These are phyloP conservation scores for Myripristis murdjan DNA, from an alignment of 2,797 vertebrate genomes.

Conservation along the genomic window DNA sequence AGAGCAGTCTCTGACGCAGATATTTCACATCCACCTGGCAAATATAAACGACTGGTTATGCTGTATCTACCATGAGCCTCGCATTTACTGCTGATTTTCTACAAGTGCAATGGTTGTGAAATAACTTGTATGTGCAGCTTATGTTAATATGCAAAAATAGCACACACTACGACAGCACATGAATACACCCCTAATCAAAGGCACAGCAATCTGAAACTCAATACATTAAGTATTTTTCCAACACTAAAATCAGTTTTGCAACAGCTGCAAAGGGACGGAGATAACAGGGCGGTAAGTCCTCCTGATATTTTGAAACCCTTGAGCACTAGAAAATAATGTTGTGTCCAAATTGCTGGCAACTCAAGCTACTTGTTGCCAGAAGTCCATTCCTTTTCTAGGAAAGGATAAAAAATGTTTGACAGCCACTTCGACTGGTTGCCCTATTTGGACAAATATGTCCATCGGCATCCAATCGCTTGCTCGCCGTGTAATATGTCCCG, in stretches of 20 bases:
- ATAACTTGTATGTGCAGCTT: conserved; percentile 23
- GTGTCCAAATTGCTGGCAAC: conserved; percentile 31
- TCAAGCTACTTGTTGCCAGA: conserved; percentile 58
- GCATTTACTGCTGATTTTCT: conserved; percentile 51
- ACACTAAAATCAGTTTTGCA: conserved; percentile 37
- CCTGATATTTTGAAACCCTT: conserved; percentile 64
- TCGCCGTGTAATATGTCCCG: neutral
- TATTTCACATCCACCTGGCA: conserved; percentile 83
- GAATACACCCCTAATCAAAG: conserved; percentile 34
- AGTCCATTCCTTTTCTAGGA: conserved; percentile 64
- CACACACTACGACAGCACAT: conserved; percentile 12
- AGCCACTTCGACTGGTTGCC: conserved; percentile 51
- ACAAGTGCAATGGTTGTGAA: conserved; percentile 41
- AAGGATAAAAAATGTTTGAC: conserved; percentile 47
- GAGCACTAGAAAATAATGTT: conserved; percentile 60
- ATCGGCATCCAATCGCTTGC: conserved; percentile 36
- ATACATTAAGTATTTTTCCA: conserved; percentile 51
- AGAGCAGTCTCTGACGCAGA: conserved; percentile 82
- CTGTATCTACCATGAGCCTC: conserved; percentile 59
- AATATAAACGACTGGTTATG: conserved; percentile 74
- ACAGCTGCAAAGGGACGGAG: neutral
- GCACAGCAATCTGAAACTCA: conserved; percentile 19
- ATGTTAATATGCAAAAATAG: conserved; percentile 25
- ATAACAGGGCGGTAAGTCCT: conserved; percentile 6
- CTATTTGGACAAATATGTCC: conserved; percentile 65